Evolutionary conservation across 2,797 vertebrate species (phyloP), one percentile per base, ranked within the genome.

Genomic region (Esox masquinongy): DNA sequence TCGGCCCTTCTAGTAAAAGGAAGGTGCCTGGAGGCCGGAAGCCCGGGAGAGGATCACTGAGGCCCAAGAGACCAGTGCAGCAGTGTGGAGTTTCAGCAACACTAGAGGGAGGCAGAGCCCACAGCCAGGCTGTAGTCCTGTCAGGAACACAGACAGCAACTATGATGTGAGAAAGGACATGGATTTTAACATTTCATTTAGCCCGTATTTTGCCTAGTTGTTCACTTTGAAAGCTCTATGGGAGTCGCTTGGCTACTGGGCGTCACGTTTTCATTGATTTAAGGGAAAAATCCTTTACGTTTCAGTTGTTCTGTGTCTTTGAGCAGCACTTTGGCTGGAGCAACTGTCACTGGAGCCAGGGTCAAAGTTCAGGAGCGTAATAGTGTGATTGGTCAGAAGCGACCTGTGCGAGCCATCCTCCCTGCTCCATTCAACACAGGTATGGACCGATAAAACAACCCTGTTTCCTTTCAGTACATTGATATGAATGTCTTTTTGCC

Each of bases 341-440:
- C 34, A 34, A 15, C 14, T 64, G 63, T 59, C n/a, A n/a, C 53
- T 24, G 53, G 63, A 17, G 12, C 69, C 49, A 72, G 19, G 70
- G 51, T 29, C 5, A 72, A 56, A 72, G 19, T 29, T 14, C 50
- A 72, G 51, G 70, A 72, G 19, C 56, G 51, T 22, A 72, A 51
- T 29, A 59, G 29, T 36, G 29, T 36, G 29, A 24, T 39, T 72
- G 51, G 50, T 56, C 70, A 72, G 29, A 72, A 72, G 51, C 70
- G 70, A 12, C 70, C 70, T 22, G 49, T 72, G 5, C 36, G 70
- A n/a, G 47, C 70, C 70, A 72, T 72, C 50, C 70, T 72, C 5
- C 70, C 70, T 5, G 70, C 70, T 29, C 49, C 50, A 36, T 72
- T 50, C 51, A 72, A 72, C 26, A 59, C 70, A 72, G 70, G 70